A percentile compares a stretch with the other conserved stretches of the same genome.
phyloP scores from a whole-genome alignment of 2,888 invertebrate species.

The Dryadula phaetusa region DNA sequence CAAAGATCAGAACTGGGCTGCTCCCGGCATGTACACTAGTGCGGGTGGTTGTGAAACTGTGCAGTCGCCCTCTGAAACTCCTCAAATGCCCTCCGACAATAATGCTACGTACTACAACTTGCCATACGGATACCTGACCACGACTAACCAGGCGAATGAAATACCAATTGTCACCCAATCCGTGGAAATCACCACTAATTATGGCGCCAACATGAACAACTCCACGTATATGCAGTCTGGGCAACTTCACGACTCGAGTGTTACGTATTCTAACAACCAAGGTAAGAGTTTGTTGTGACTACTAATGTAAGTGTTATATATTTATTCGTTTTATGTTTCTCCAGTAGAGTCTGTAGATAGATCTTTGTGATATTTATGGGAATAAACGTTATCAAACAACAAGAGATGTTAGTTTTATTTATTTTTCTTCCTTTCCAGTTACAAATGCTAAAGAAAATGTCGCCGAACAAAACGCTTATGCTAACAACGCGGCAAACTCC shows the following conservation, averaged over 20 bases:
- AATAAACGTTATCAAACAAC: slow-evolving; percentile 60
- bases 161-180: slow-evolving; percentile 49
- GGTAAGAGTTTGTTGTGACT: slow-evolving; percentile 64
- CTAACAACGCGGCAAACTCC: not conserved
- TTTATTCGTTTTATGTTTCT: slow-evolving; percentile 12
- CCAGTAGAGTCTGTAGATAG: slow-evolving; percentile 32
- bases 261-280: slow-evolving; percentile 68
- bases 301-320: slow-evolving; percentile 17
- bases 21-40: slow-evolving; percentile 73
- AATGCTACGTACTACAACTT: slow-evolving; percentile 71
- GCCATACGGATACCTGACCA: slow-evolving; percentile 78
- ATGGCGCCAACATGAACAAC: slow-evolving; percentile 66
- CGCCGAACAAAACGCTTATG: slow-evolving; percentile 22
- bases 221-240: slow-evolving; percentile 74
- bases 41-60: slow-evolving; percentile 75
- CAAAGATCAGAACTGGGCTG: slow-evolving; percentile 62
- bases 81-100: slow-evolving; percentile 54
- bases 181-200: slow-evolving; percentile 61
- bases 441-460: slow-evolving; percentile 66
- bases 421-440: slow-evolving; percentile 68
- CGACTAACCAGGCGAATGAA: slow-evolving; percentile 61
- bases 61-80: slow-evolving; percentile 75
- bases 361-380: slow-evolving; percentile 42
- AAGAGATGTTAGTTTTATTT: slow-evolving; percentile 56
- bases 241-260: slow-evolving; percentile 61